phyloP scores from a whole-genome alignment of 2,113 vertebrate genomes.

The Ia io region DNA sequence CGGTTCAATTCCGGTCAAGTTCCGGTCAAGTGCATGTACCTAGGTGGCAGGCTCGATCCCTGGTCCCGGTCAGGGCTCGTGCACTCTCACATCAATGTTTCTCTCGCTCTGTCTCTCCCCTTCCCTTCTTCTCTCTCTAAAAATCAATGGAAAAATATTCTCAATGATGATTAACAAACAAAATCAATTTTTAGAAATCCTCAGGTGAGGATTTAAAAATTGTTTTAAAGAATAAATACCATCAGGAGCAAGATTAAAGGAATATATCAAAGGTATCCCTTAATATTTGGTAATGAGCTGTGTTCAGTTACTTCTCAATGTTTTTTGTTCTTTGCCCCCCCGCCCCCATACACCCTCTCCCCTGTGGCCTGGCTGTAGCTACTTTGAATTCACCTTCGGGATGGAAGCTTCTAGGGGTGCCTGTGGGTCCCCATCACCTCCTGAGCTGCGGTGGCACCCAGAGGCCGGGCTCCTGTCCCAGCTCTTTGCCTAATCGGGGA shows the following conservation, averaged over 20 bases:
- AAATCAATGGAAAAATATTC: not conserved
- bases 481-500: not conserved
- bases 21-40: not conserved
- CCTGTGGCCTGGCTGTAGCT: not conserved
- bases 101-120: not conserved
- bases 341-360: rapidly evolving
- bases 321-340: not conserved
- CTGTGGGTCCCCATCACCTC: not conserved
- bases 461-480: not conserved
- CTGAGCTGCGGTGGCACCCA: not conserved
- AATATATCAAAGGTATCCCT: not conserved
- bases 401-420: not conserved
- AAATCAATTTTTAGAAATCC: not conserved
- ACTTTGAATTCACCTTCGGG: not conserved
- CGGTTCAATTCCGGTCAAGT: not conserved
- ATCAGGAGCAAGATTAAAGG: not conserved
- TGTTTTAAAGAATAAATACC: not conserved
- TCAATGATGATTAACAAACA: no score
- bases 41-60: no score
- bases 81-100: not conserved
- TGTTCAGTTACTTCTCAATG: not conserved
- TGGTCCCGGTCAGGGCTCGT: not conserved
- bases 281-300: not conserved
- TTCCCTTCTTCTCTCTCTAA: not conserved
- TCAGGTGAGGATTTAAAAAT: not conserved